Evolutionary conservation across 2,113 vertebrate species (phyloP), one percentile per base, ranked within the genome.

Genomic region (Melospiza melodia): DNA sequence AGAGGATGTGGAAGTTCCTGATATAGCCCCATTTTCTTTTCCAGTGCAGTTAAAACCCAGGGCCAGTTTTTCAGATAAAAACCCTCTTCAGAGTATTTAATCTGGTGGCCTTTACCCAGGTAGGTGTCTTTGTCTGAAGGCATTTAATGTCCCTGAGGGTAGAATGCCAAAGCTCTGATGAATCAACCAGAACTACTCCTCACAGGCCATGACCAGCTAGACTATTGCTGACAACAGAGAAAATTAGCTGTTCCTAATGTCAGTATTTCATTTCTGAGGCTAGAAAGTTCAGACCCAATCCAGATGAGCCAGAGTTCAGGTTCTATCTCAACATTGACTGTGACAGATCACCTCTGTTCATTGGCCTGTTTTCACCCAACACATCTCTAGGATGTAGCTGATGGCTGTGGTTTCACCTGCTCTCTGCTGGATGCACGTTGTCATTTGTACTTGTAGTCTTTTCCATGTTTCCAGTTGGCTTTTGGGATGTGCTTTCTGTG

Each of bases 21-120:
- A 51, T 71, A 13, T 12, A 71, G 43, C 17, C 27, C 12, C 11
- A 48, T 30, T 33, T 88, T 76, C 24, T 68, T 67, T 54, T 85
- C 71, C 35, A 37, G 15, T 37, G 39, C 18, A 73, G 12, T 69
- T 73, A 74, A 58, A 91, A 35, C 12, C 20, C 31, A 62, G 44
- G 24, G 11, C 19, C 13, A 90, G 22, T 82, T 93, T 54, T 82
- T 44, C 55, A 66, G 31, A 28, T 89, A 43, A 87, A 94, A 89
- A 22, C 12, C 4, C 13, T 63, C 57, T 61, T 82, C 35, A 44
- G 62, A 55, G 5, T 61, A 30, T 85, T 82, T 88, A n/a, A 35
- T 41, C 7, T 62, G 27, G 23, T 83, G 59, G 41, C 23, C 39
- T 91, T 76, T 68, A 57, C 18, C 17, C 52, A 11, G 41, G 19